Evolutionary conservation across 1,140 invertebrate species (phyloP), one percentile per base, ranked within the genome.

Genomic region (Pseudomyrmex sp.): DNA sequence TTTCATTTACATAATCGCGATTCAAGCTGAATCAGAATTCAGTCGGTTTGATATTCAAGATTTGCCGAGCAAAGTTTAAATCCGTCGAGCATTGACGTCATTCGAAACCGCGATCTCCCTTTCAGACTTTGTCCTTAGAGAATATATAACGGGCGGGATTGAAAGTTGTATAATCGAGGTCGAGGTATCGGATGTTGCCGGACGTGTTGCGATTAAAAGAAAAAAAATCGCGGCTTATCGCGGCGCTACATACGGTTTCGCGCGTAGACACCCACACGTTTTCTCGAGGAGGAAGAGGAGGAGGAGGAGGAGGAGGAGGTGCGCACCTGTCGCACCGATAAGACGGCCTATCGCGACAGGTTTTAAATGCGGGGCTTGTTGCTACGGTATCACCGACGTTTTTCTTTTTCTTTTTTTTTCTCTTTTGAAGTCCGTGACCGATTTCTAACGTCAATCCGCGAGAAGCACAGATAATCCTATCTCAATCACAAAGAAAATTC

Each of bases 241-340:
- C 70, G 54, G 61, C 82, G 87, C 66, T 63, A 80, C 70, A 83
- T 70, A 48, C 65, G 54, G 58, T 68, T 80, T 70, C 69, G 83
- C 70, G 65, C 88, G 88, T 76, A 68, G 88, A 89, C 84, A 79
- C 85, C 88, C 84, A 91, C 88, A 90, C 35, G 35, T 89, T 90
- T 91, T 88, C 74, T 87, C 66, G 79, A 35, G 5, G 1, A 35
- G 0, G 35, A 35, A 0, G 7, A 26, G 0, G 35, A 35, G 0
- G 7, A 26, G 26, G 26, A 26, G 26, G 3, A 26, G 26, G 26
- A 35, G 35, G 35, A 26, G 26, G 74, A 84, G 82, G 68, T 66
- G 83, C 82, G 77, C 91, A 93, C 92, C 92, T 93, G 92, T 77
- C 88, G 77, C 68, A 83, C 35, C 35, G 91, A 93, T 93, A 93